These are phyloP conservation scores for Myripristis murdjan DNA, from an alignment of 2,797 vertebrate genomes.

Conservation along the genomic window DNA sequence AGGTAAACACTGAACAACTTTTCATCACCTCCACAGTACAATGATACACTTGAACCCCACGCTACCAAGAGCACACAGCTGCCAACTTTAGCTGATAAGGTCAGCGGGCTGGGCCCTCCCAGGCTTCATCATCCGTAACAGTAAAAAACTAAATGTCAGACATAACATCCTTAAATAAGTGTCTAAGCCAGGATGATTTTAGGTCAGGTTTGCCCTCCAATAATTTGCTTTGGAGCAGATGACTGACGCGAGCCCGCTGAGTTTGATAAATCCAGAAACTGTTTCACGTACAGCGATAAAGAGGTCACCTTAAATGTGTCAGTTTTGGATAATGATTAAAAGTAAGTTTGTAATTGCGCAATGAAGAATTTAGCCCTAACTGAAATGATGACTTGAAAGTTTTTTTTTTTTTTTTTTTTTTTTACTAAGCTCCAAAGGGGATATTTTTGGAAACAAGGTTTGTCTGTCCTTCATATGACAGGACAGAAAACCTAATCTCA, in stretches of 20 bases:
- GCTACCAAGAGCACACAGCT: conserved; percentile 14
- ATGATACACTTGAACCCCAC: conserved; percentile 37
- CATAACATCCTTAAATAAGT: conserved; percentile 49
- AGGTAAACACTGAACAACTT: conserved; percentile 77
- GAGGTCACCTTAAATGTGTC: background rate
- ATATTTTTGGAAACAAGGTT: too few relatives aligned
- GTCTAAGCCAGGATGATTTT: background rate
- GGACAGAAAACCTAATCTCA: background rate
- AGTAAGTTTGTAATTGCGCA: too few relatives aligned
- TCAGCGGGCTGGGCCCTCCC: conserved; percentile 44
- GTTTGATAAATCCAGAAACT: background rate
- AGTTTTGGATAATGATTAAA: too few relatives aligned
- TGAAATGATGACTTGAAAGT: too few relatives aligned
- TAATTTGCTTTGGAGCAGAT: background rate
- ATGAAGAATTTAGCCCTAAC: too few relatives aligned
- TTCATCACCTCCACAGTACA: conserved; percentile 69
- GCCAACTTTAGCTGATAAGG: conserved; percentile 53
- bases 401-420: too few relatives aligned
- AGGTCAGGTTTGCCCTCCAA: background rate
- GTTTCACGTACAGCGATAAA: background rate
- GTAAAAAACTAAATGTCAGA: conserved; percentile 54
- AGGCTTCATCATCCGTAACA: conserved; percentile 48
- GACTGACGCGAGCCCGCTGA: background rate
- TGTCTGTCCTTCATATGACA: too few relatives aligned
- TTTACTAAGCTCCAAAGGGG: too few relatives aligned